Conservation (phyloP, 1,140 invertebrate genomes). For the Gryon sp. region DNA sequence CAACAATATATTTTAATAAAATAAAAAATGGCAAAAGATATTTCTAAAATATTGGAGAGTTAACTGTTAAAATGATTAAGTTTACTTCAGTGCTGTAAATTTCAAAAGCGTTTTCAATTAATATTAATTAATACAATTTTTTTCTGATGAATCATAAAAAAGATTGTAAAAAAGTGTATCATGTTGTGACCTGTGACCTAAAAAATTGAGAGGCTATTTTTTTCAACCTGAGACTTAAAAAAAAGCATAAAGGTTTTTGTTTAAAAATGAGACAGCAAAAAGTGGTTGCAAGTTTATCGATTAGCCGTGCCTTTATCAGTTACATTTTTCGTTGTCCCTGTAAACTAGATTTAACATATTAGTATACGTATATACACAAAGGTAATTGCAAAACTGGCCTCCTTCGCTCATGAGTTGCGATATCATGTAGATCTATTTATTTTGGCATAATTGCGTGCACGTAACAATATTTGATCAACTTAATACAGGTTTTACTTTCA, state of each 20-base stretch:
- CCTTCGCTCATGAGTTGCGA: conserved; percentile 22
- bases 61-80: too few species aligned
- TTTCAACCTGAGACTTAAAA: background rate
- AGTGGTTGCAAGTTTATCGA: conserved; percentile 15
- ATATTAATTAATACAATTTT: too few species aligned
- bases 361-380: conserved; percentile 21
- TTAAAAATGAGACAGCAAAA: conserved; percentile 1
- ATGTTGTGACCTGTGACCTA: too few species aligned
- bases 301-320: conserved; percentile 19
- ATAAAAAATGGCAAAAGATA: too few species aligned
- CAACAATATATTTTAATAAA: too few species aligned
- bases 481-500: conserved; percentile 22
- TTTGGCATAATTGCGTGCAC: conserved; percentile 38
- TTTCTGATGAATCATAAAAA: too few species aligned
- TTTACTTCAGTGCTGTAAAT: too few species aligned
- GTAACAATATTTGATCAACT: conserved; percentile 45
- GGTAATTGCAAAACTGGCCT: conserved; percentile 37
- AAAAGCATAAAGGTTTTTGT: too few species aligned
- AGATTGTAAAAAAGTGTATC: too few species aligned
- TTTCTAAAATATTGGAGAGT: too few species aligned
- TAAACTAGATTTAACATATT: conserved; percentile 40
- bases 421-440: conserved; percentile 39
- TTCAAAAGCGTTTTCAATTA: too few species aligned
- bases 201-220: too few species aligned
- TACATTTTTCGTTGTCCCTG: conserved; percentile 15